Base-by-base conservation (phyloP, 2,888 invertebrate genomes). In the Cartodere bifasciata region DNA sequence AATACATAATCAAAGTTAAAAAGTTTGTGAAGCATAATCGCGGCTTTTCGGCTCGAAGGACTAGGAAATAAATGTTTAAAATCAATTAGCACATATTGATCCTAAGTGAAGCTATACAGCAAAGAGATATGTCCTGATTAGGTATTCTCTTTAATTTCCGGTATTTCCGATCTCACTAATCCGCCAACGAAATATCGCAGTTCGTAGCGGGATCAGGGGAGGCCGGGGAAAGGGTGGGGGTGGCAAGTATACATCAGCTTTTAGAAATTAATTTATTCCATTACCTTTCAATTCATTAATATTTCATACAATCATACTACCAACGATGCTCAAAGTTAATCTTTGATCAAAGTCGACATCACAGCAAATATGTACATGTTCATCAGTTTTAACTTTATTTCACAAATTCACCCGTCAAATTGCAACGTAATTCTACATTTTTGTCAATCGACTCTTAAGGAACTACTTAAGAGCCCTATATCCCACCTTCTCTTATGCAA, bases 261-360 rank as follows among this genome's bases (percentile, higher is more conserved):
- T 62, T 58, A 62, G 60, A 60, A 62, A 63, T 63, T 63, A 63
- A 63, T 63, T 62, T 62, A 63, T 63, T 63, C 62, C 63, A 63
- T 63, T 63, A 62, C 62, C 62, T 62, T 62, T 63, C 62, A 58
- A 63, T 60, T 58, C 58, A 60, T 63, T 62, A 63, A 63, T 62
- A 61, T 62, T 63, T 61, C 60, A 63, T 62, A 58, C 56, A 58
- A 60, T 60, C 56, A 55, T 52, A 52, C 52, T 48, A 49, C 50
- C 49, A 50, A 46, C 46, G 43, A 40, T 43, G 42, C 47, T 55
- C 56, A 55, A 56, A 56, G 56, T 55, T 54, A 54, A 55, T 55
- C 55, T 54, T 51, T 55, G 55, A 55, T 55, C 54, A 55, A 55
- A 56, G 56, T 56, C 54, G 54, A 55, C 55, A 50, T n/a, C n/a